Evolutionary conservation across 2,888 invertebrate genomes (phyloP), one percentile per base, ranked within the genome.

Genomic region (Diaphora mendica): DNA sequence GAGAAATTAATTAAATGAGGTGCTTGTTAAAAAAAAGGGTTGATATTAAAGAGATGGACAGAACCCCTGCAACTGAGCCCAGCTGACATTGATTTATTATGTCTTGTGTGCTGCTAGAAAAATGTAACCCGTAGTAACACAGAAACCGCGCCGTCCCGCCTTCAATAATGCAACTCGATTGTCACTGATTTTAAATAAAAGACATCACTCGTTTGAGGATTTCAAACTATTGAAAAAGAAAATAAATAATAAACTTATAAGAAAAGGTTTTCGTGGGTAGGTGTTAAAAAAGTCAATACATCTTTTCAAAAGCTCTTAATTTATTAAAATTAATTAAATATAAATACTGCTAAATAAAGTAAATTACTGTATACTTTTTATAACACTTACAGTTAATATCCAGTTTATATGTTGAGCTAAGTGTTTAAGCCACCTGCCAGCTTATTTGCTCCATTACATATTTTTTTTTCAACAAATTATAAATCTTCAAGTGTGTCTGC

Each of bases 81-180:
- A 39, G 67, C 84, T 86, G 89, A 89, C 89, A 89, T 86, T 86
- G 89, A 89, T 89, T 88, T 89, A 89, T 89, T 83, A 72, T 78
- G 75, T 83, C 79, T 79, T 78, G 78, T 81, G 79, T 77, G 77
- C 67, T 74, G 68, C 64, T 73, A 79, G 80, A 83, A 83, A 85
- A 83, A 85, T 81, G 79, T 77, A 66, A 65, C 35, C 65, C 51
- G 17, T 62, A 30, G 30, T 30, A 17, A 30, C 59, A 15, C n/a
- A 9, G 55, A 2, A 9, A 8, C 59, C 30, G 0, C 15, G 62
- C 30, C 30, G 64, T 66, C 26, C 13, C 11, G 9, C 62, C 66
- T n/a, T 48, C 70, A 69, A 66, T 66, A 73, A 42, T 33, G 64
- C n/a, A 73, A 70, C 70, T 73, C 70, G 70, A 73, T 35, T 33